These are phyloP conservation scores for Conger conger DNA, from an alignment of 2,113 vertebrate genomes.

Conservation along the genomic window DNA sequence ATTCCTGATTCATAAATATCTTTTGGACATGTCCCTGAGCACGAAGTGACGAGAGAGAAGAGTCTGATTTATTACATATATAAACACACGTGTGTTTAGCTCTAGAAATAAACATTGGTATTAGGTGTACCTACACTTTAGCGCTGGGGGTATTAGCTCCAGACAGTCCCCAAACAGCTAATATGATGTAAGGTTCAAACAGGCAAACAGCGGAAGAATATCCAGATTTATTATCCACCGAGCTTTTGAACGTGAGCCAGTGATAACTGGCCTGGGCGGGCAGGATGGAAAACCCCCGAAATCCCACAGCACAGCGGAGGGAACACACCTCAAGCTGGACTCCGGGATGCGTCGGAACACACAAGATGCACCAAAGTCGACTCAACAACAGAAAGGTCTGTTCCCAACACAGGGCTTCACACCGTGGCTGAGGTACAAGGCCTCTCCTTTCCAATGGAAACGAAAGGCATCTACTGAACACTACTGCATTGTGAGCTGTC, in stretches of 20 bases:
- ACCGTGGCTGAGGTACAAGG: not conserved
- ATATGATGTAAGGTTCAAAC: conserved; percentile 6
- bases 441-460: not conserved
- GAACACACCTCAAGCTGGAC: not conserved
- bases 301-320: not conserved
- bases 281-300: conserved; percentile 19
- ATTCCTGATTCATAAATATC: not conserved
- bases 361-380: not conserved
- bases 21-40: not conserved
- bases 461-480: not conserved
- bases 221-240: not conserved
- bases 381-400: not conserved
- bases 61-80: not conserved
- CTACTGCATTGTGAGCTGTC: not conserved
- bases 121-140: not conserved
- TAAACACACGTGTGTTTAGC: not conserved
- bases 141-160: not conserved
- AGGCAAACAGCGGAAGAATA: conserved; percentile 1
- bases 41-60: not conserved
- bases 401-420: not conserved
- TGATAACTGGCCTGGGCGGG: conserved; percentile 8
- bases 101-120: not conserved
- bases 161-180: not conserved
- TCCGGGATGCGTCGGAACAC: conserved; percentile 19
- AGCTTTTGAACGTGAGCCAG: conserved; percentile 16